Percentiles rank a stretch among this genome's conserved stretches.
Evolutionary conservation across 2,113 vertebrate genomes (phyloP).

Genomic region (Sceloporus tristichus): DNA sequence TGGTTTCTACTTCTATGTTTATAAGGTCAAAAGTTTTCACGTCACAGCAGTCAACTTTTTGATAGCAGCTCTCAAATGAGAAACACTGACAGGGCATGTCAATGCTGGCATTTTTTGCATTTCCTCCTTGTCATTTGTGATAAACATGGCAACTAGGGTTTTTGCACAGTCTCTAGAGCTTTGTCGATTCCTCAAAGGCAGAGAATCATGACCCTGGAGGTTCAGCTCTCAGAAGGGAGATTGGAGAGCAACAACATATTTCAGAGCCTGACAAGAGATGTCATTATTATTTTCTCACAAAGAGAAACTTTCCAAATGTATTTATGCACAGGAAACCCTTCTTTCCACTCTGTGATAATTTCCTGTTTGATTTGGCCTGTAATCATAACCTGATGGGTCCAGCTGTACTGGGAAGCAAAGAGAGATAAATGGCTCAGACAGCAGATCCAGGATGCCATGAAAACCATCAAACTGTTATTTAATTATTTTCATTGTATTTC

Average conservation of each 20-base stretch:
- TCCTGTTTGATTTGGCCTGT: background rate
- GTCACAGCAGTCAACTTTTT: slow-evolving; percentile 10
- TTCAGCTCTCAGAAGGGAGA: background rate
- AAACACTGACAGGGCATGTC: background rate
- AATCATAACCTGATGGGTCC: background rate
- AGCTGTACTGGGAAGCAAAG: background rate
- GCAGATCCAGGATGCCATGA: background rate
- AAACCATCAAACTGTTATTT: background rate
- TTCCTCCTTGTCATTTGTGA: slow-evolving; percentile 41
- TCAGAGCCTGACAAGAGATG: slow-evolving; percentile 10
- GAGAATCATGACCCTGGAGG: background rate
- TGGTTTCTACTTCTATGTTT: slow-evolving; percentile 10
- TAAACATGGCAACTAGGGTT: slow-evolving; percentile 31
- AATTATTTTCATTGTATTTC: background rate
- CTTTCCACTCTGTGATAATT: background rate
- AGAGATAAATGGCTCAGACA: background rate
- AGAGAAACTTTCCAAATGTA: slow-evolving; percentile 1
- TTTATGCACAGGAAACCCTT: background rate
- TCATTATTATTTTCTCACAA: background rate
- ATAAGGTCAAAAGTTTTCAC: slow-evolving; percentile 19
- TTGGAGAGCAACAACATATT: background rate
- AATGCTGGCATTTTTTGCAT: slow-evolving; percentile 27
- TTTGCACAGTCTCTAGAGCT: slow-evolving; percentile 24
- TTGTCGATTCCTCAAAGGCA: slow-evolving; percentile 39
- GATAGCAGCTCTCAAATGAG: slow-evolving; percentile 34